Evolutionary conservation across 30 jellyfish, hydroid and myxozoan species (phyloP).

Genomic region (Calvadosia cruxmelitensis): DNA sequence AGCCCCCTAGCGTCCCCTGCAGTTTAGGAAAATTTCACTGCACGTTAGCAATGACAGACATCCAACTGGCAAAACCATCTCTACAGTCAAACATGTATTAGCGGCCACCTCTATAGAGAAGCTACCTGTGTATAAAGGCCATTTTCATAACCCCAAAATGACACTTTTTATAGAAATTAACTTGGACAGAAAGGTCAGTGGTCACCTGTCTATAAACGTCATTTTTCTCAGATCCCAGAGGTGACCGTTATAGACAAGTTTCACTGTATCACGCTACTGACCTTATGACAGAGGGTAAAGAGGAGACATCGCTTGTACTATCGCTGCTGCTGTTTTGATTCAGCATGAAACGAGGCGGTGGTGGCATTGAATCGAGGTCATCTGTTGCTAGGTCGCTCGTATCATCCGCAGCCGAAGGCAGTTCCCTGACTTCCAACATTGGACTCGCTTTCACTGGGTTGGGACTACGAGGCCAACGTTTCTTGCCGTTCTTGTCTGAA

Average conservation of each 20-base stretch:
- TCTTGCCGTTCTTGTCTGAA: conserved; percentile 38
- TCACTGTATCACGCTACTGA: neutral
- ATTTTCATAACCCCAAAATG: no score
- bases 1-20: no score
- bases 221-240: no score
- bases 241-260: neutral
- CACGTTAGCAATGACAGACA: no score
- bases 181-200: no score
- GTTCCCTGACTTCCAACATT: conserved; percentile 31
- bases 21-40: no score
- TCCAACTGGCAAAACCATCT: no score
- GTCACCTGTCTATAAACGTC: no score
- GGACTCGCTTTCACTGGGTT: conserved; percentile 2
- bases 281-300: conserved; percentile 71
- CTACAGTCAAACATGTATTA: no score
- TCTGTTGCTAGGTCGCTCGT: conserved; percentile 46
- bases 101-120: no score
- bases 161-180: no score
- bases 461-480: conserved; percentile 19
- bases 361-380: conserved; percentile 27
- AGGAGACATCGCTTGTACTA: conserved; percentile 60
- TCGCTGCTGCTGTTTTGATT: conserved; percentile 64
- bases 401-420: conserved; percentile 33
- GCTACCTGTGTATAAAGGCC: neutral
- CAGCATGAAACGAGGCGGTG: conserved; percentile 12